These are phyloP conservation scores for Pterocles gutturalis DNA, from an alignment of 2,113 vertebrate genomes.

Conservation along the genomic window DNA sequence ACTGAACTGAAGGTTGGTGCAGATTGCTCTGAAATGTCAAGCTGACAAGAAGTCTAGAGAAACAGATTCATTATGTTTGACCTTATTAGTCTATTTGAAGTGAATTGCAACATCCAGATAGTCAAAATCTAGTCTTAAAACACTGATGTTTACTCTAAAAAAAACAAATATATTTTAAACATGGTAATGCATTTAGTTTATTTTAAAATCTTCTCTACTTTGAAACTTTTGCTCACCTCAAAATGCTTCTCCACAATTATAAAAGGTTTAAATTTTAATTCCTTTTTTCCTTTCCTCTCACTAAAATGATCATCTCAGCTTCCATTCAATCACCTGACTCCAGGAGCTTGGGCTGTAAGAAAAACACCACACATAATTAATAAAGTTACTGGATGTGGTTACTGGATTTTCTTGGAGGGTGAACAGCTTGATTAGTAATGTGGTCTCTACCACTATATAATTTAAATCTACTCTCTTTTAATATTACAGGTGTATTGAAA, in stretches of 20 bases:
- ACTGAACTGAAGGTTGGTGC: neutral
- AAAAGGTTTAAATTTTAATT: neutral
- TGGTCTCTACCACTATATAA: neutral
- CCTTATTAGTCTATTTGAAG: neutral
- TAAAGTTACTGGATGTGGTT: neutral
- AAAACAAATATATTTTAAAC: neutral
- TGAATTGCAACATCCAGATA: neutral
- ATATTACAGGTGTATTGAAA: neutral
- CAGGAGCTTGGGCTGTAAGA: neutral
- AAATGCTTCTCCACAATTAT: neutral
- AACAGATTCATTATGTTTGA: neutral
- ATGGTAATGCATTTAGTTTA: neutral
- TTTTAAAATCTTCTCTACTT: neutral
- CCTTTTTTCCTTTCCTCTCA: neutral
- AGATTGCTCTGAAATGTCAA: neutral
- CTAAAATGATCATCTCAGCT: neutral
- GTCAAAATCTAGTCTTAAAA: neutral
- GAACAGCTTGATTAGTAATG: neutral
- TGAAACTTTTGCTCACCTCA: neutral
- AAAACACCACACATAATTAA: neutral
- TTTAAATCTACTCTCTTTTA: neutral
- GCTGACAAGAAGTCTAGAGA: neutral
- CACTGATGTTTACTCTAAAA: neutral
- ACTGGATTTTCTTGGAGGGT: neutral
- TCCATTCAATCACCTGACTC: neutral